Evolutionary conservation across 2,888 invertebrate species (phyloP), one percentile per base, ranked within the genome.

Genomic region (Thalpophila matura): DNA sequence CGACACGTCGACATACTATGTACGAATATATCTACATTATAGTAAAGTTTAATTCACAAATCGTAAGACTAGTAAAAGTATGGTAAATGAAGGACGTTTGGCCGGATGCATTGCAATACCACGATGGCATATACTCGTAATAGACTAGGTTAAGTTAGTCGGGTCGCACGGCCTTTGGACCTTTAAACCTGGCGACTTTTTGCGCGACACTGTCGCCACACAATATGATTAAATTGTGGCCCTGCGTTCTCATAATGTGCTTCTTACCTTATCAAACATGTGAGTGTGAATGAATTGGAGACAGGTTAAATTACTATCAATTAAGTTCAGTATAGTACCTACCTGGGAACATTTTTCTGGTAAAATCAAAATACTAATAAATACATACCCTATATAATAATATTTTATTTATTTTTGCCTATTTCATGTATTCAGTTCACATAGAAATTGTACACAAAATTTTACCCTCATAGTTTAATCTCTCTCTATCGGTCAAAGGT

Each of bases 41-140:
- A 50, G 49, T 50, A 49, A 40, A 42, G 38, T 71, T 69, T 66
- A 62, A 81, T 81, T 79, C 82, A 74, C 69, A 66, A 73, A 70
- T 67, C 54, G 67, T 51, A 59, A 46, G 57, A 47, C 45, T 77
- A 81, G 86, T 86, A 85, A 86, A 84, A 83, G 86, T 86, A 50
- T 72, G 59, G 62, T 67, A 76, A 81, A 81, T 80, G 85, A 86
- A 86, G 86, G 86, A 82, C 86, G 68, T 49, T 35, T 54, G 79
- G 70, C 81, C 86, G 86, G 86, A 86, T 84, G 77, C 56, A 63
- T 81, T 82, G 84, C 85, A 70, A 80, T 71, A 83, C 56, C 43
- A 55, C 38, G 67, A 57, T 73, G 73, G 35, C 40, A 57, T 62
- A 40, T 56, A 67, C 49, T 61, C 27, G 49, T 43, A 55, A 38